Evolutionary conservation across 1,140 invertebrate genomes (phyloP).

Genomic region (Bombyx mori): DNA sequence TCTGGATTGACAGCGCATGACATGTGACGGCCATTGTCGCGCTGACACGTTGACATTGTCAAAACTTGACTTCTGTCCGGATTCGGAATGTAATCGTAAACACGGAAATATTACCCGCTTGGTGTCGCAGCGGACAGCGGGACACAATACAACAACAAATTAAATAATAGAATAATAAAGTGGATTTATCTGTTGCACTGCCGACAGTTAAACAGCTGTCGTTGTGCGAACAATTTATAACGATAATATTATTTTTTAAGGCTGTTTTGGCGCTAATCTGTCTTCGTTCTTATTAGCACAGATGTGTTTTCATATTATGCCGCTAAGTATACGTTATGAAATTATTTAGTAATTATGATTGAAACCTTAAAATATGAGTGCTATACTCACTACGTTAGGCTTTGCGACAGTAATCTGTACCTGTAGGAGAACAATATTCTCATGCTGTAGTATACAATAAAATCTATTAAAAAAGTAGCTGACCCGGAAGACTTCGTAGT

Average conservation of each 20-base stretch:
- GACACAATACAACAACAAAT: conserved; percentile 63
- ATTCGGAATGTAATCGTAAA: conserved; percentile 63
- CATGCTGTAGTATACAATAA: no score
- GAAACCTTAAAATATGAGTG: no score
- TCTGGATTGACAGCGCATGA: conserved; percentile 58
- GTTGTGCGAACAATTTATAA: conserved; percentile 2
- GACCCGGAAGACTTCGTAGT: no score
- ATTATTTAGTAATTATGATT: no score
- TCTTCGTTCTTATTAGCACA: no score
- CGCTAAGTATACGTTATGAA: no score
- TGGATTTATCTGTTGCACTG: conserved; percentile 21
- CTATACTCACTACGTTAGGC: no score
- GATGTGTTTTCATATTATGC: no score
- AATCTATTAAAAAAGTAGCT: no score
- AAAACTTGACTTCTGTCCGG: conserved; percentile 66
- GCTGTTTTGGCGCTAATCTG: no score
- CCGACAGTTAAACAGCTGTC: conserved; percentile 39
- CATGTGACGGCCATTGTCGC: conserved; percentile 63
- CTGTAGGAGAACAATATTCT: no score
- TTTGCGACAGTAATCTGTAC: no score
- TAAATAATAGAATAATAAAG: conserved; percentile 67
- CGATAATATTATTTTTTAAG: conserved; percentile 6
- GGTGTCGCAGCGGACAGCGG: conserved; percentile 12
- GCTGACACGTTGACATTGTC: conserved; percentile 66
- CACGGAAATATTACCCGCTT: conserved; percentile 59